Evolutionary conservation across 2,113 vertebrate genomes (phyloP).

Genomic region (Sapayoa aenigma): DNA sequence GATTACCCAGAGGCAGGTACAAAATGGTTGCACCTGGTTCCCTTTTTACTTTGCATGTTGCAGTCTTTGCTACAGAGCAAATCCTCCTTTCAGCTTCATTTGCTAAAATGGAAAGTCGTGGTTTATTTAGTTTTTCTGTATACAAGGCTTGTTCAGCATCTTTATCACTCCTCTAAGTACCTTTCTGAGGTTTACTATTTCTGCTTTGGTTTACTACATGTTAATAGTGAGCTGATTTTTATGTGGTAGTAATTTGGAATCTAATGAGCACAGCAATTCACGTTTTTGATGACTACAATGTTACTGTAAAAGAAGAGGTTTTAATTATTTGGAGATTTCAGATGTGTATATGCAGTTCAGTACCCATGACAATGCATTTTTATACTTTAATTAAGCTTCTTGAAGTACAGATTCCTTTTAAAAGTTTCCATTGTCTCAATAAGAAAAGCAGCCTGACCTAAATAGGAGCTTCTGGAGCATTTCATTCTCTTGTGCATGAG

Average conservation of each 20-base stretch:
- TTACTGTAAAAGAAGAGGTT: neutral
- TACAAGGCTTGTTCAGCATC: neutral
- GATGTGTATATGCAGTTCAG: neutral
- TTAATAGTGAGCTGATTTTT: conserved; percentile 44
- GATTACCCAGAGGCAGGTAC: neutral
- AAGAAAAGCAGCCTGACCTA: conserved; percentile 54
- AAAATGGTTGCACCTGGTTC: neutral
- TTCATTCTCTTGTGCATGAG: neutral
- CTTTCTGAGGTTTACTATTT: neutral
- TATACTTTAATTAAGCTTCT: conserved; percentile 48
- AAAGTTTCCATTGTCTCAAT: conserved; percentile 39
- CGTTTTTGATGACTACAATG: conserved; percentile 29
- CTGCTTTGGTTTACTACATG: neutral
- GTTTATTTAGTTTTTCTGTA: neutral
- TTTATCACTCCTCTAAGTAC: neutral
- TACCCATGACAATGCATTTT: conserved; percentile 56
- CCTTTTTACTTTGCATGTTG: neutral
- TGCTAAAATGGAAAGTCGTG: neutral
- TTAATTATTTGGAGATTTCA: conserved; percentile 57
- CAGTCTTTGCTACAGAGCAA: neutral
- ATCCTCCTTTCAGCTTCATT: neutral
- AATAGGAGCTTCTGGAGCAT: neutral
- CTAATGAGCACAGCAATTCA: conserved; percentile 26
- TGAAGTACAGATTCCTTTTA: conserved; percentile 10
- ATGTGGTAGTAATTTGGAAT: neutral